phyloP scores from a whole-genome alignment of 2,113 vertebrate genomes.

The Nettapus auritus region DNA sequence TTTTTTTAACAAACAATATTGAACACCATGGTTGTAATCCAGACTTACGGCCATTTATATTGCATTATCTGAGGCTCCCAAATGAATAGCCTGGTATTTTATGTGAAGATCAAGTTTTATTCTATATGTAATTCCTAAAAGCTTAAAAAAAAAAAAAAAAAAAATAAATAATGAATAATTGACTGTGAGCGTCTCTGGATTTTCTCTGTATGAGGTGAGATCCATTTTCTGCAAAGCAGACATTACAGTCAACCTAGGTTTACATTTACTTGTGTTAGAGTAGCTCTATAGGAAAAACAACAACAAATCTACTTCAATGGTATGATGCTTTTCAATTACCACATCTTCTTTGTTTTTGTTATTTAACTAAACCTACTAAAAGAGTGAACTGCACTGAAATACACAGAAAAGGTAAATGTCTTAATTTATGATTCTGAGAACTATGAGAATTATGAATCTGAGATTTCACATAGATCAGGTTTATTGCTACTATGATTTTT shows the following conservation, averaged over 20 bases:
- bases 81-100: constrained; percentile 72
- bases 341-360: not conserved
- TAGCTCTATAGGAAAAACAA: constrained; percentile 3
- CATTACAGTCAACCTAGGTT: not conserved
- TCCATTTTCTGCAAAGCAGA: constrained; percentile 45
- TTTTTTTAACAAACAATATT: constrained; percentile 30
- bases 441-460: not conserved
- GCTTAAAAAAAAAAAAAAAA: constrained; percentile 35
- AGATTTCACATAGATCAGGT: not conserved
- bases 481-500: not conserved
- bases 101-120: constrained; percentile 77
- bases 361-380: not conserved
- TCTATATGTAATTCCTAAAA: constrained; percentile 78
- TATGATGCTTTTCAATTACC: not conserved
- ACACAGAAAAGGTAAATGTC: not conserved
- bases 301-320: not conserved
- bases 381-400: not conserved
- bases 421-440: not conserved
- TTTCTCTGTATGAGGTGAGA: constrained; percentile 64
- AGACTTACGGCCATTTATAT: constrained; percentile 63
- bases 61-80: constrained; percentile 72
- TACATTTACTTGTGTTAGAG: constrained; percentile 30
- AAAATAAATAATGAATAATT: constrained; percentile 66
- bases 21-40: constrained; percentile 46
- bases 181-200: constrained; percentile 65